Evolutionary conservation across 2,888 invertebrate species (phyloP), one percentile per base, ranked within the genome.

Genomic region (Drosophila formosana): DNA sequence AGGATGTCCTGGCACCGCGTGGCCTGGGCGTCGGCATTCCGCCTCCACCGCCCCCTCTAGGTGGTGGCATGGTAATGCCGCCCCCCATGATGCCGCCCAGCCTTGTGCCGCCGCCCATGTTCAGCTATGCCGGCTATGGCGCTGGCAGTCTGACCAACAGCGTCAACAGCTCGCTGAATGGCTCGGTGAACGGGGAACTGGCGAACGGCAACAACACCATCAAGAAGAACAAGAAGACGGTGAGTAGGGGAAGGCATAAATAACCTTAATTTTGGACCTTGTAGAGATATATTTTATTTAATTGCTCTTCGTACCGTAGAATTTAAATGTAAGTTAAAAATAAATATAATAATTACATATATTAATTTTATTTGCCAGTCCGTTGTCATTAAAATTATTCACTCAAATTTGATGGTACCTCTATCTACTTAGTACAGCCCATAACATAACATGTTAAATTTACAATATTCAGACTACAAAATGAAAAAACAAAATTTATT

Each of bases 211-310:
- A 86, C 32, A 90, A 89, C 41, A 91, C 95, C 0, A 94, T 95
- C 43, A 96, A 95, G 91, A 98, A 98, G 91, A 98, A 96, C 90
- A 98, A 98, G 93, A 98, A 99, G 92, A 99, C 99, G 26, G 97
- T 99, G 13, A 9, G 47, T 30, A 11, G n/a, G 2, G 37, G 37
- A 11, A 37, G 30, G 4, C 5, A 1, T 6, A 6, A 28, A 6
- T 28, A 28, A 28, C 28, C n/a, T n/a, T n/a, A n/a, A 28, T 6
- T 18, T 18, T 18, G 6, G 1, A 28, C 28, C 6, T 26, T 26
- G 26, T 2, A 18, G 18, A 18, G 18, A 18, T 18, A 18, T 18
- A 18, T 18, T 18, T 18, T 18, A 18, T 18, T 18, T 18, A 18
- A 18, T 18, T 18, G 18, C 18, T 18, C 18, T 18, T 18, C 18